phyloP scores from a whole-genome alignment of 2,888 invertebrate species.

The Drosophila setosimentum region DNA sequence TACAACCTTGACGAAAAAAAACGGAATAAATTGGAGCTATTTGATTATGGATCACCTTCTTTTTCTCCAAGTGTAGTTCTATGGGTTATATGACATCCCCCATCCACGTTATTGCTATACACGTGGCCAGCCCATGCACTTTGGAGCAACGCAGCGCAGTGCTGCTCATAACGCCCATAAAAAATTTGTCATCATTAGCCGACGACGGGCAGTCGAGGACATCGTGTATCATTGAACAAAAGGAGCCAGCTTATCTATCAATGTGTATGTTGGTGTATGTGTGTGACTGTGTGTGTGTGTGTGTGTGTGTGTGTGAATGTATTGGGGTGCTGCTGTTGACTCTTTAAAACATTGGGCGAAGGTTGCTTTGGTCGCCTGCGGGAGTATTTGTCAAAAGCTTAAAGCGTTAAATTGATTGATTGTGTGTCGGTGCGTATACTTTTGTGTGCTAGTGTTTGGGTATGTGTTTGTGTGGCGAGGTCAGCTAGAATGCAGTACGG shows the following conservation, averaged over 20 bases:
- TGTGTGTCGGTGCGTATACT: slow-evolving; percentile 24
- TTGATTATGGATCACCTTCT: not conserved
- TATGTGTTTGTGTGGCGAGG: slow-evolving; percentile 9
- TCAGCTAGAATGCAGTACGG: slow-evolving; percentile 33
- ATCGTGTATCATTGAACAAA: slow-evolving; percentile 58
- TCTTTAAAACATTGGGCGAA: slow-evolving; percentile 68
- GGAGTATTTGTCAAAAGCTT: slow-evolving; percentile 71
- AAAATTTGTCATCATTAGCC: slow-evolving; percentile 80
- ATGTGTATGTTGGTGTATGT: slow-evolving; percentile 34
- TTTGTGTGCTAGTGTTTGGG: not conserved
- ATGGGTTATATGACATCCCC: not conserved
- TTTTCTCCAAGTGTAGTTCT: slow-evolving; percentile 1
- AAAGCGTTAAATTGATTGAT: slow-evolving; percentile 79
- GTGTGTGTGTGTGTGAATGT: slow-evolving; percentile 41
- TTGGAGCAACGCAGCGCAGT: slow-evolving; percentile 61
- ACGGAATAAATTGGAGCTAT: not conserved
- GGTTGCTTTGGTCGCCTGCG: slow-evolving; percentile 50
- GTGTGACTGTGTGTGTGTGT: slow-evolving; percentile 20
- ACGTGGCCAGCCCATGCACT: slow-evolving; percentile 65
- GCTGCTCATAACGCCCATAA: slow-evolving; percentile 78
- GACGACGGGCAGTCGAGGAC: slow-evolving; percentile 34
- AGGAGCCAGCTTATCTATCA: slow-evolving; percentile 69
- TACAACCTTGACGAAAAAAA: not conserved
- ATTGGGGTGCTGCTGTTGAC: slow-evolving; percentile 17
- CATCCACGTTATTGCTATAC: slow-evolving; percentile 1